phyloP scores from a whole-genome alignment of 2,888 invertebrate genomes.

The Eupithecia tripunctaria region DNA sequence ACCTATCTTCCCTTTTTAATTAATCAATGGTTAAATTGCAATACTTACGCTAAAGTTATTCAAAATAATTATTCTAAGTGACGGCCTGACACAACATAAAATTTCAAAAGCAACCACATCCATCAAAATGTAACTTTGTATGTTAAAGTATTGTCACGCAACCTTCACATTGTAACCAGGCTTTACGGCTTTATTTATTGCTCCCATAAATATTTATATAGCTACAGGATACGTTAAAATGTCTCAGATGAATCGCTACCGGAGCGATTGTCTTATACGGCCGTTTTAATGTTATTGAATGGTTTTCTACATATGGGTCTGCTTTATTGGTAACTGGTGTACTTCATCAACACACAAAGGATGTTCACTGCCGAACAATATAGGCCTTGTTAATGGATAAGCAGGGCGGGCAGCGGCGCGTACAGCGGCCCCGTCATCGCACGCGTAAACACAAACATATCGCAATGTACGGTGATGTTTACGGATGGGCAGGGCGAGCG shows the following conservation, averaged over 20 bases:
- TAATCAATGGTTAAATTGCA: too few species aligned
- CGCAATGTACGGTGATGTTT: too few species aligned
- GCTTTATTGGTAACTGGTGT: background rate
- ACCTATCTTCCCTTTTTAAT: too few species aligned
- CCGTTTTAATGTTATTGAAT: background rate
- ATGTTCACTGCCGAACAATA: too few species aligned
- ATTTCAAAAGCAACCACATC: background rate
- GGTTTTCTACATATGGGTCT: background rate
- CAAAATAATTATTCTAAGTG: background rate
- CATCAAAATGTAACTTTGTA: conserved; percentile 3
- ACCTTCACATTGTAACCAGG: conserved; percentile 6
- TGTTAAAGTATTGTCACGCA: conserved; percentile 10
- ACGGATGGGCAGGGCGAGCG: too few species aligned
- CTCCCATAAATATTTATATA: conserved; percentile 12
- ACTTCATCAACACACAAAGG: too few species aligned
- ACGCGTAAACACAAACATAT: too few species aligned
- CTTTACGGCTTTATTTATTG: conserved; percentile 12
- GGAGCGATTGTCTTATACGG: background rate
- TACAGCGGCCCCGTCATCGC: too few species aligned
- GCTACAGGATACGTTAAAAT: conserved; percentile 7
- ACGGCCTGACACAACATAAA: background rate
- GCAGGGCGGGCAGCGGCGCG: too few species aligned
- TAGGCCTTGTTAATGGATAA: too few species aligned
- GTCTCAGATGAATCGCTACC: conserved; percentile 1
- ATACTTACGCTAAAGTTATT: background rate